phyloP scores from a whole-genome alignment of 2,797 vertebrate genomes.

The Alfaro cultratus region DNA sequence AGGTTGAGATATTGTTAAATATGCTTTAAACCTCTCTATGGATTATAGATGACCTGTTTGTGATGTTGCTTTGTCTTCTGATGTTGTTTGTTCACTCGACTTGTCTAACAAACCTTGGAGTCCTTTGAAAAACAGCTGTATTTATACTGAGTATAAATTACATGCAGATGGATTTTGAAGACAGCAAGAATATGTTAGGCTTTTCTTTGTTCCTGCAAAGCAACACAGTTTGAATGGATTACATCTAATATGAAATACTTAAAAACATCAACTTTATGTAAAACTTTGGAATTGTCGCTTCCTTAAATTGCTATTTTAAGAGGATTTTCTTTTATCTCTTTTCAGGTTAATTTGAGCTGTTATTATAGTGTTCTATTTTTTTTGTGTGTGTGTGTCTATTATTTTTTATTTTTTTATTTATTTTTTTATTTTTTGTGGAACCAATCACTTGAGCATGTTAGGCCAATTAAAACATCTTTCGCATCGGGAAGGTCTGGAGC shows the following conservation, averaged over 20 bases:
- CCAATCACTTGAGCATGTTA: slow-evolving; percentile 8
- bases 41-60: neutral
- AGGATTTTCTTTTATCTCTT: neutral
- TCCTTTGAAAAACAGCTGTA: neutral
- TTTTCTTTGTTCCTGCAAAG: neutral
- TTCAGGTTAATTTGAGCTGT: neutral
- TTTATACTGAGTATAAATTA: slow-evolving; percentile 2
- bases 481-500: slow-evolving; percentile 57
- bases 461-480: slow-evolving; percentile 25
- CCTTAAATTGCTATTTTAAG: neutral
- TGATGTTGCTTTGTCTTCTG: neutral
- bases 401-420: too few relatives aligned
- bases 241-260: neutral
- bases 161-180: neutral
- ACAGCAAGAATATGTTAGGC: neutral
- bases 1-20: neutral
- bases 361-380: neutral
- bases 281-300: neutral
- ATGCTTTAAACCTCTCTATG: neutral
- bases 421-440: neutral
- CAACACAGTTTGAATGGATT: neutral
- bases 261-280: neutral
- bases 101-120: neutral
- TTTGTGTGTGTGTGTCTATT: too few relatives aligned
- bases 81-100: neutral